A percentile compares a stretch with the other conserved stretches of the same genome.
These are phyloP conservation scores for Dufourea novaeangliae DNA, from an alignment of 1,140 invertebrate genomes.

Conservation along the genomic window DNA sequence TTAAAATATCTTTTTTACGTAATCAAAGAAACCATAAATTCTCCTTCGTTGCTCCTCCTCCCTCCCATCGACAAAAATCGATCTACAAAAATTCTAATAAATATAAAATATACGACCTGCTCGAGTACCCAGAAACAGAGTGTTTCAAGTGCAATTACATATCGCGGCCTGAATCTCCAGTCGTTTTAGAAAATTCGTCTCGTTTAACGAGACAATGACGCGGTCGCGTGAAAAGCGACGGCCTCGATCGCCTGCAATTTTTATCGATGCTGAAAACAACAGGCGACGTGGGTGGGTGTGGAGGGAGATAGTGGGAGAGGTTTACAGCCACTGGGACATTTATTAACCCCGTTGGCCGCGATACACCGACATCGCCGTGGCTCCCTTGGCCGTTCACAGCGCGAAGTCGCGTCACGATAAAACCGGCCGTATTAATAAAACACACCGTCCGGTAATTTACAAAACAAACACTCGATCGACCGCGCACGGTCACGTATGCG, in stretches of 20 bases:
- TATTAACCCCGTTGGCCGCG: not conserved
- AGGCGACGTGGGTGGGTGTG: not conserved
- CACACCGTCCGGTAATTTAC: not conserved
- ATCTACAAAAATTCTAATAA: too few species aligned
- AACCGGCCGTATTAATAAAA: slow-evolving; percentile 18
- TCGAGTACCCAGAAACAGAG: too few species aligned
- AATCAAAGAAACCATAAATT: too few species aligned
- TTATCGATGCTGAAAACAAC: slow-evolving; percentile 14
- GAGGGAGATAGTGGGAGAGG: not conserved
- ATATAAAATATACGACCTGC: too few species aligned
- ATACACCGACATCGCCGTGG: not conserved
- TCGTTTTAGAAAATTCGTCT: not conserved
- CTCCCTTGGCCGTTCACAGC: slow-evolving; percentile 21
- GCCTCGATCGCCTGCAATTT: not conserved
- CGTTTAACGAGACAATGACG: not conserved
- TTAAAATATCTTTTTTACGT: too few species aligned
- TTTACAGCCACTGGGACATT: not conserved
- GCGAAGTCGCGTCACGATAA: slow-evolving; percentile 2
- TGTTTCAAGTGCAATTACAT: too few species aligned
- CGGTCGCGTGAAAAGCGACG: not conserved
- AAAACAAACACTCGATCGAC: slow-evolving; percentile 9
- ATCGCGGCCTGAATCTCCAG: not conserved
- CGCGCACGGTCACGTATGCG: not conserved
- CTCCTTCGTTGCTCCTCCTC: too few species aligned
- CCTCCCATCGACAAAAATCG: too few species aligned